Evolutionary conservation across 23 tunicate genomes (phyloP).

Genomic region (Pegea sp.): DNA sequence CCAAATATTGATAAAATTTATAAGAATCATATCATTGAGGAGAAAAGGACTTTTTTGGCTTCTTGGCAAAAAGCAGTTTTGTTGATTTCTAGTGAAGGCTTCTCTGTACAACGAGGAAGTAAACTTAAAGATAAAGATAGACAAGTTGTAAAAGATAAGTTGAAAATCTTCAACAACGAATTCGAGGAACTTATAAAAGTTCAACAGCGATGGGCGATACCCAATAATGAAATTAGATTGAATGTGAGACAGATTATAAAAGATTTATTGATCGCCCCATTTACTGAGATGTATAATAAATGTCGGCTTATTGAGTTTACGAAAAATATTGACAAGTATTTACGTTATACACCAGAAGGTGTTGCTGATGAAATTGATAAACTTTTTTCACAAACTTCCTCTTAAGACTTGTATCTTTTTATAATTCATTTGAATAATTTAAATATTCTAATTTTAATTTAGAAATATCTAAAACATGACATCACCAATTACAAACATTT

Average conservation of each 20-base stretch:
- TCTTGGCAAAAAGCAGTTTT: slow-evolving; percentile 35
- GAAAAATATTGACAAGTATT: slow-evolving; percentile 85
- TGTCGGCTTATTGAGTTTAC: slow-evolving; percentile 87
- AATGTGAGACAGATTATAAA: slow-evolving; percentile 6
- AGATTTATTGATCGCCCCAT: background rate
- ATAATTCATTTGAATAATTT: background rate
- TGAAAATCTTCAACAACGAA: slow-evolving; percentile 81
- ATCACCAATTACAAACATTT: slow-evolving; percentile 23
- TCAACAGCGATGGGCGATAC: slow-evolving; percentile 86
- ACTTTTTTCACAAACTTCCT: slow-evolving; percentile 46
- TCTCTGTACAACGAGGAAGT: slow-evolving; percentile 42
- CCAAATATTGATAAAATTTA: slow-evolving; percentile 50
- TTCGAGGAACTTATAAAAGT: slow-evolving; percentile 67
- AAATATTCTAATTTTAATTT: background rate
- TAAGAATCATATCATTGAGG: slow-evolving; percentile 20
- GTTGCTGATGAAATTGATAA: slow-evolving; percentile 46
- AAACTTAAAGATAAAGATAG: slow-evolving; percentile 85
- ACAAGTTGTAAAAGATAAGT: slow-evolving; percentile 83
- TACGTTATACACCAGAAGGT: slow-evolving; percentile 61
- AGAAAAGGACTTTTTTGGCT: slow-evolving; percentile 17
- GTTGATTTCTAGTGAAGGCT: slow-evolving; percentile 24
- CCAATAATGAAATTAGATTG: slow-evolving; percentile 36
- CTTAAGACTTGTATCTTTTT: slow-evolving; percentile 1
- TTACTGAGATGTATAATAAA: slow-evolving; percentile 4
- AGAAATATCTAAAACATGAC: background rate